Percentiles rank a stretch among this genome's conserved stretches.
Conservation (phyloP, 2,113 vertebrate genomes). For the Phrynosoma blainvillii region DNA sequence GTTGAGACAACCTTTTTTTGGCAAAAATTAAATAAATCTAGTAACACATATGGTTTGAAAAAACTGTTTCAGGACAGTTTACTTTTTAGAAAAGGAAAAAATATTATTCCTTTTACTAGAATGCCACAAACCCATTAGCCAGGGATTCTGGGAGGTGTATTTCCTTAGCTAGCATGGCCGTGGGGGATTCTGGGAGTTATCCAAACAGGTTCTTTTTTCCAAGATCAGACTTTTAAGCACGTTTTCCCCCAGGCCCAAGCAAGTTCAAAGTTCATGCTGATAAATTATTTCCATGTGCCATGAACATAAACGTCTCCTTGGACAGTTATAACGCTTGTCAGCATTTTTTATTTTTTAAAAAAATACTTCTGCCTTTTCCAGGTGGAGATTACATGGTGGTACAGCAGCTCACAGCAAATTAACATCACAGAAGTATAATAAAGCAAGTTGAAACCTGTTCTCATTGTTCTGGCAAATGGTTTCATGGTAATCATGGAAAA, state of each 20-base stretch:
- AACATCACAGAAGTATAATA: conserved; percentile 47
- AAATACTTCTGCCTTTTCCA: conserved; percentile 7
- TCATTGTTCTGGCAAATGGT: conserved; percentile 51
- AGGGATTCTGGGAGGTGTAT: too few species aligned
- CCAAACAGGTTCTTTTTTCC: background rate
- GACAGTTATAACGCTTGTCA: background rate
- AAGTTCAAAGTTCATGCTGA: background rate
- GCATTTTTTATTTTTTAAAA: conserved; percentile 9
- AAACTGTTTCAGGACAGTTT: background rate
- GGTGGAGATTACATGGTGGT: conserved; percentile 32
- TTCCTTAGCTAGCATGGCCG: too few species aligned
- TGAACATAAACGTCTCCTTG: conserved; percentile 35
- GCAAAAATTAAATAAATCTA: background rate
- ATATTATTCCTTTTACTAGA: too few species aligned
- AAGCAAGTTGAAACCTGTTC: conserved; percentile 52
- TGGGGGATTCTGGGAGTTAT: background rate
- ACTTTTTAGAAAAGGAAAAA: too few species aligned
- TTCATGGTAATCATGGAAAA: conserved; percentile 62
- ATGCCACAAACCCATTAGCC: too few species aligned
- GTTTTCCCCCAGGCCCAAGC: background rate
- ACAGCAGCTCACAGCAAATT: conserved; percentile 49
- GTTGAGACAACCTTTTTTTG: background rate
- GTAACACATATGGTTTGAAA: background rate
- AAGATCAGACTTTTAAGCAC: background rate
- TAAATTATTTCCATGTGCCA: conserved; percentile 4